These are phyloP conservation scores for Drosophila ananassae DNA, from an alignment of 1,140 invertebrate genomes.

Conservation along the genomic window DNA sequence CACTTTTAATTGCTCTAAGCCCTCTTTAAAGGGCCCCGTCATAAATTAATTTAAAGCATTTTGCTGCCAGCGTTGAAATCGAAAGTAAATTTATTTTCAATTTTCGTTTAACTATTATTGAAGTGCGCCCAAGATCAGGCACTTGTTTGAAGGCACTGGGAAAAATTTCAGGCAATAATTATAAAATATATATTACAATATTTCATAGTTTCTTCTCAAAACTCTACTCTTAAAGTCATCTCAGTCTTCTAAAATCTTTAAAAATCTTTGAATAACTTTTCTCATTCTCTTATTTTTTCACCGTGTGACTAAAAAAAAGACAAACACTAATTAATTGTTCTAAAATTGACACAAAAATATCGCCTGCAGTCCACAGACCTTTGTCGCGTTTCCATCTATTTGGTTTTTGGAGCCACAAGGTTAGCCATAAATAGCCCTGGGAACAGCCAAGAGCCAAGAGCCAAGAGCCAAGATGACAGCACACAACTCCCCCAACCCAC, in stretches of 20 bases:
- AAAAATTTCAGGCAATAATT: neutral
- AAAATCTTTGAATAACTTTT: conserved; percentile 3
- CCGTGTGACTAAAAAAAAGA: conserved; percentile 21
- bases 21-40: conserved; percentile 45
- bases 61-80: conserved; percentile 42
- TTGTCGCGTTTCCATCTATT: conserved; percentile 8
- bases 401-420: conserved; percentile 42
- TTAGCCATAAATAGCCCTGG: conserved; percentile 60
- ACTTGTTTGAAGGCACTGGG: conserved; percentile 11
- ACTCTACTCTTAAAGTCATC: conserved; percentile 43
- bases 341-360: conserved; percentile 52
- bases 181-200: too few species aligned
- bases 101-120: conserved; percentile 62
- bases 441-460: conserved; percentile 2
- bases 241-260: neutral
- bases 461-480: neutral
- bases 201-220: neutral
- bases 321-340: conserved; percentile 73
- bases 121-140: conserved; percentile 43
- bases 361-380: conserved; percentile 32
- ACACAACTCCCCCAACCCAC: conserved; percentile 27
- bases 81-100: conserved; percentile 75
- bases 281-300: conserved; percentile 7
- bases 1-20: conserved; percentile 63
- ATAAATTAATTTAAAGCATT: conserved; percentile 69